Evolutionary conservation across 2,888 invertebrate species (phyloP).

Genomic region (Pandemis heparana): DNA sequence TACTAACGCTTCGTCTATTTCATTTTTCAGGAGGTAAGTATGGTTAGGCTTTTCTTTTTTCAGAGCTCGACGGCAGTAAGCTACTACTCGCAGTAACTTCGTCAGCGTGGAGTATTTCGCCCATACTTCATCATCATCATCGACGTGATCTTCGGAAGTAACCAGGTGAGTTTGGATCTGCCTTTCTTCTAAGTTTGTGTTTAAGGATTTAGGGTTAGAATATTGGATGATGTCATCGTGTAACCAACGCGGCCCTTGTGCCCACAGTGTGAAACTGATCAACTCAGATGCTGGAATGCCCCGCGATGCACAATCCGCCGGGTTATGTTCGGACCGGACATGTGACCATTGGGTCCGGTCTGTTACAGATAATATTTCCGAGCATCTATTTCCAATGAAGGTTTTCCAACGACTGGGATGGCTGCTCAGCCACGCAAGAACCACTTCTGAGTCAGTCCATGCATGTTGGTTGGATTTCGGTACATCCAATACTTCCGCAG

Average conservation of each 20-base stretch:
- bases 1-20: conserved; percentile 12
- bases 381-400: not conserved
- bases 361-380: not conserved
- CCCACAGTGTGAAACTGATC: not conserved
- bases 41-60: not conserved
- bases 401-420: conserved; percentile 22
- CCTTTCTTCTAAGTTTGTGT: conserved; percentile 1
- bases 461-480: not conserved
- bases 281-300: not conserved
- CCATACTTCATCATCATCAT: not conserved
- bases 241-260: conserved; percentile 1
- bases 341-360: conserved; percentile 5
- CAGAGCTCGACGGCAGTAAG: conserved; percentile 7
- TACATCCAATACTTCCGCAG: not conserved
- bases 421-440: conserved; percentile 16
- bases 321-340: conserved; percentile 1
- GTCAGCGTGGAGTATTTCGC: not conserved
- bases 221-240: not conserved
- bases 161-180: not conserved
- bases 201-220: not conserved
- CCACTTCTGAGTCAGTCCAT: conserved; percentile 18
- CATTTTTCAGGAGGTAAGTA: conserved; percentile 17
- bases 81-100: conserved; percentile 8
- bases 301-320: conserved; percentile 14
- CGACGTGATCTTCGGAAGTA: not conserved